Conservation (phyloP, 2,113 vertebrate genomes). For the human (Homo sapiens) region DNA sequence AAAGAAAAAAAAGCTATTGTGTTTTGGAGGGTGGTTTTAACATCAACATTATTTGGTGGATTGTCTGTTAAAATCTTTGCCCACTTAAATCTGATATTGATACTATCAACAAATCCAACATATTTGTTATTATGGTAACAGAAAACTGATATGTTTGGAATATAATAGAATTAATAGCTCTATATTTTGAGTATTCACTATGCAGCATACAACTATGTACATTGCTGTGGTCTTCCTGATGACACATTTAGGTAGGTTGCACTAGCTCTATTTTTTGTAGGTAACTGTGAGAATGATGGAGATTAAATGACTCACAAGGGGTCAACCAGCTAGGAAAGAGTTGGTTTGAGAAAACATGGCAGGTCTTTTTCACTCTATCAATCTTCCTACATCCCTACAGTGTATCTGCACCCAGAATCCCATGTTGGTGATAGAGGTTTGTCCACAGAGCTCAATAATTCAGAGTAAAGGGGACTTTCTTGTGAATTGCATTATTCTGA, state of each 20-base stretch:
- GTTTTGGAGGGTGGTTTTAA: not conserved
- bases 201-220: not conserved
- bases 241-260: not conserved
- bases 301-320: not conserved
- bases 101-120: not conserved
- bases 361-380: not conserved
- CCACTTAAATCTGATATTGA: not conserved
- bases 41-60: not conserved
- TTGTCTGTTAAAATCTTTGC: not conserved
- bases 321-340: not conserved
- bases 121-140: not conserved
- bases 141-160: not conserved
- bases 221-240: not conserved
- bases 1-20: not conserved
- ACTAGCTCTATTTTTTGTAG: not conserved
- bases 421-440: not conserved
- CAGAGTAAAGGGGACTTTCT: not conserved
- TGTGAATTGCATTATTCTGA: not conserved
- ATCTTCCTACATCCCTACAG: not conserved
- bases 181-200: not conserved
- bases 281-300: not conserved
- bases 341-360: not conserved
- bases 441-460: not conserved
- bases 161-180: not conserved
- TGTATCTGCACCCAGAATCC: not conserved